Evolutionary conservation across 2,113 vertebrate genomes (phyloP).

Genomic region (Eonycteris spelaea): DNA sequence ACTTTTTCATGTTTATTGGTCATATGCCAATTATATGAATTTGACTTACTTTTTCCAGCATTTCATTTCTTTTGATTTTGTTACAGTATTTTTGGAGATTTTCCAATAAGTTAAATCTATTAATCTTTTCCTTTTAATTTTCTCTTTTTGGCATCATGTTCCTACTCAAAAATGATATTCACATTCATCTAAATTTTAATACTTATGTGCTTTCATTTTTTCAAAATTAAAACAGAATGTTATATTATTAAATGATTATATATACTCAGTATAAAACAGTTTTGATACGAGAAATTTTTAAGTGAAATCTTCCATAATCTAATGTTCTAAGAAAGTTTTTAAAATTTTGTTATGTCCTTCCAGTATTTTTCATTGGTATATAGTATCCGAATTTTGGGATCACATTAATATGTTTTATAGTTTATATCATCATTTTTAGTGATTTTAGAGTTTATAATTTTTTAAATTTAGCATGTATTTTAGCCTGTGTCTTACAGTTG

Average conservation of each 20-base stretch:
- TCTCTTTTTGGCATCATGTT: neutral
- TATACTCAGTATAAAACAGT: neutral
- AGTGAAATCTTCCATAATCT: neutral
- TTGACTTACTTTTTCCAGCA: neutral
- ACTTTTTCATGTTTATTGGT: neutral
- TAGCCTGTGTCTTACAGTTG: neutral
- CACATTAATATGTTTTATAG: neutral
- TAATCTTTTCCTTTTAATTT: constrained; percentile 4
- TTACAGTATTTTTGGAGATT: neutral
- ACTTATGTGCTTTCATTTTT: neutral
- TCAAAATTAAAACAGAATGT: neutral
- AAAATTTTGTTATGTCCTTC: neutral
- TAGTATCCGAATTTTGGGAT: neutral
- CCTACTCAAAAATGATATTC: neutral
- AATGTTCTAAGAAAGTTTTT: neutral
- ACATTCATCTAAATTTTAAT: neutral
- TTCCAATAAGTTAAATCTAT: neutral
- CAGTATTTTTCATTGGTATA: neutral
- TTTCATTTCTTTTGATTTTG: constrained; percentile 25
- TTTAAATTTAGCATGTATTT: neutral
- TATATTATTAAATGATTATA: neutral
- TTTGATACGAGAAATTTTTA: neutral
- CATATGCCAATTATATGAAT: neutral
- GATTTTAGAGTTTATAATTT: constrained; percentile 11
- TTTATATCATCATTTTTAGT: constrained; percentile 17